Evolutionary conservation across 2,888 invertebrate species (phyloP).

Genomic region (Mesorhabditis belari): DNA sequence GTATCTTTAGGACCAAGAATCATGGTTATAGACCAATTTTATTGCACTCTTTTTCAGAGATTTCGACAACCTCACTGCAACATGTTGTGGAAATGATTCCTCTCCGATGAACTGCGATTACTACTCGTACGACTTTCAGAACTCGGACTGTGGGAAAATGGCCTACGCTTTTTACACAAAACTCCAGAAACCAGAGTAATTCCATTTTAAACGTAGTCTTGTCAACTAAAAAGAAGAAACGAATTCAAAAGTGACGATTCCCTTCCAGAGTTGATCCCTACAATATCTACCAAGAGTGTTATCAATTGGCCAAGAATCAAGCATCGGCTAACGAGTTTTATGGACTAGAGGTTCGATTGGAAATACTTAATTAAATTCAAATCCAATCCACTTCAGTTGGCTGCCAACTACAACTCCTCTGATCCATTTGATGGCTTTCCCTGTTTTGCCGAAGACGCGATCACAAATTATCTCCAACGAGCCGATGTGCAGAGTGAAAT

Average conservation of each 20-base stretch:
- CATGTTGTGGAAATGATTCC: not conserved
- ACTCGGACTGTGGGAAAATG: not conserved
- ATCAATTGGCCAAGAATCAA: not conserved
- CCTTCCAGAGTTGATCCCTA: slow-evolving; percentile 17
- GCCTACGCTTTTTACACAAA: not conserved
- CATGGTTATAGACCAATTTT: not conserved
- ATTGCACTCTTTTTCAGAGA: not conserved
- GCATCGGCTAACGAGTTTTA: not conserved
- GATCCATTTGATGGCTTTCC: slow-evolving; percentile 37
- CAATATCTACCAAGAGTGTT: slow-evolving; percentile 34
- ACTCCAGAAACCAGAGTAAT: not conserved
- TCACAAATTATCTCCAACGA: slow-evolving; percentile 37
- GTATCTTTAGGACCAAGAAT: too few species aligned
- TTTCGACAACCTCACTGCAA: not conserved
- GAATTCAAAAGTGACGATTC: too few species aligned
- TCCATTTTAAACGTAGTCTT: not conserved
- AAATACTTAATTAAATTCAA: too few species aligned
- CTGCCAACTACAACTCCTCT: slow-evolving; percentile 32
- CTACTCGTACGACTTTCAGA: not conserved
- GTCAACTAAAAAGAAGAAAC: too few species aligned
- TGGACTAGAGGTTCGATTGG: not conserved
- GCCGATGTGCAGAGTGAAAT: slow-evolving; percentile 40
- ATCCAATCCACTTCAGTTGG: slow-evolving; percentile 9
- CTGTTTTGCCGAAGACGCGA: slow-evolving; percentile 33
- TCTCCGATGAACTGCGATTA: not conserved